Conservation (phyloP, 2,797 vertebrate genomes). For the Ptychobarbus kaznakovi region DNA sequence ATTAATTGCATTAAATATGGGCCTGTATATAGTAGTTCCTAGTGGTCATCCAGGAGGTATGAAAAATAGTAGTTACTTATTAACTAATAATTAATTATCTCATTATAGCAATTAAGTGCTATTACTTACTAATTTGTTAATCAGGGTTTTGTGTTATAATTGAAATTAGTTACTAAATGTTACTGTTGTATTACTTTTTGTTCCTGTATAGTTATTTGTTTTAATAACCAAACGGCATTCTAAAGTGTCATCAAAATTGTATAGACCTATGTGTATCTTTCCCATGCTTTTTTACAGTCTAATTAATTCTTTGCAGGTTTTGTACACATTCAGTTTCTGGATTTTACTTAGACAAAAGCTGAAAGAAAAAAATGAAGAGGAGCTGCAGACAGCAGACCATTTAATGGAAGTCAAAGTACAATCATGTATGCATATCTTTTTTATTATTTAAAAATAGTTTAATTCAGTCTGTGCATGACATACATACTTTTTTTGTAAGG, state of each 20-base stretch:
- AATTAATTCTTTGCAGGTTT: constrained; percentile 69
- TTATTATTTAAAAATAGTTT: neutral
- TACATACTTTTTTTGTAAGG: no score
- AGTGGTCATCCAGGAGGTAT: neutral
- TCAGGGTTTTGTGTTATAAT: neutral
- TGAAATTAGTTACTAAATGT: neutral
- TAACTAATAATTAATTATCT: no score
- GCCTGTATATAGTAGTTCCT: no score
- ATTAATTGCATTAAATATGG: no score
- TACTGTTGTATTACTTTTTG: neutral
- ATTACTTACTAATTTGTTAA: no score
- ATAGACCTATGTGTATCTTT: neutral
- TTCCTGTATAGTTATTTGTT: neutral
- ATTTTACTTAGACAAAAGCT: constrained; percentile 81
- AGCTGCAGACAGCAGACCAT: neutral
- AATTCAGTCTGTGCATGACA: neutral
- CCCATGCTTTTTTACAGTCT: neutral
- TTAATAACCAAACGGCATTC: neutral
- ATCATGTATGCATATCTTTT: constrained; percentile 30
- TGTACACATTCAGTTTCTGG: constrained; percentile 80
- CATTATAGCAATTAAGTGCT: no score
- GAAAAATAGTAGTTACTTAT: neutral
- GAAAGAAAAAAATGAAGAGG: constrained; percentile 52
- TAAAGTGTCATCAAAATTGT: neutral
- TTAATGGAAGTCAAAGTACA: constrained; percentile 42